A percentile compares a stretch with the other conserved stretches of the same genome.
phyloP scores from a whole-genome alignment of 2,797 vertebrate species.

The Uromys caudimaculatus region DNA sequence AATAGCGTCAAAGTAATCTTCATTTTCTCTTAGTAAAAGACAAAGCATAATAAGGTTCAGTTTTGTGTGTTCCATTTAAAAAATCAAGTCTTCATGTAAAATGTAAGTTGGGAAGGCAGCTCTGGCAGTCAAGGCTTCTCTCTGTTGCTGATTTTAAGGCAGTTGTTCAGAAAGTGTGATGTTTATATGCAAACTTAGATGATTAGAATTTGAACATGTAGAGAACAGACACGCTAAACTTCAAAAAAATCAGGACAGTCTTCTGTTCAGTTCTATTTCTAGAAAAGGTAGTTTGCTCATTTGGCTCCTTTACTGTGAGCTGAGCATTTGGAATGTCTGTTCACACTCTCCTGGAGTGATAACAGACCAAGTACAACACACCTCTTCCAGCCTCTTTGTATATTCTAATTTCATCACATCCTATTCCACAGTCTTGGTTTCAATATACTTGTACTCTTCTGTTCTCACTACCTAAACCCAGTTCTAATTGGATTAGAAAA shows the following conservation, averaged over 20 bases:
- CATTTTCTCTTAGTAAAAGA: slow-evolving; percentile 71
- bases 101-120: slow-evolving; percentile 61
- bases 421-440: slow-evolving; percentile 30
- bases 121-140: slow-evolving; percentile 62
- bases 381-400: not conserved
- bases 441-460: not conserved
- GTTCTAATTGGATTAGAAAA: not conserved
- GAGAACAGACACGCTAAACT: slow-evolving; percentile 66
- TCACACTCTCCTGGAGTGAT: slow-evolving; percentile 52
- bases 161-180: slow-evolving; percentile 71
- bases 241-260: slow-evolving; percentile 73
- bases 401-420: not conserved
- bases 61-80: slow-evolving; percentile 66
- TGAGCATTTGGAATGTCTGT: slow-evolving; percentile 48
- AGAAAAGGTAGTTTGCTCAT: slow-evolving; percentile 65
- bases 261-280: slow-evolving; percentile 69
- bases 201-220: slow-evolving; percentile 66
- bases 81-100: slow-evolving; percentile 68
- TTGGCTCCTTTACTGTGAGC: slow-evolving; percentile 10
- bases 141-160: slow-evolving; percentile 72
- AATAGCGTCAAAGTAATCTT: slow-evolving; percentile 57
- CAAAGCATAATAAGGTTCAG: slow-evolving; percentile 62
- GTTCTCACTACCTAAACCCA: not conserved
- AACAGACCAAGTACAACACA: not conserved
- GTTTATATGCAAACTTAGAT: slow-evolving; percentile 76